Evolutionary conservation across 64 coral and sea anemone species (phyloP), one percentile per base, ranked within the genome.

Genomic region (Montipora capricornis): DNA sequence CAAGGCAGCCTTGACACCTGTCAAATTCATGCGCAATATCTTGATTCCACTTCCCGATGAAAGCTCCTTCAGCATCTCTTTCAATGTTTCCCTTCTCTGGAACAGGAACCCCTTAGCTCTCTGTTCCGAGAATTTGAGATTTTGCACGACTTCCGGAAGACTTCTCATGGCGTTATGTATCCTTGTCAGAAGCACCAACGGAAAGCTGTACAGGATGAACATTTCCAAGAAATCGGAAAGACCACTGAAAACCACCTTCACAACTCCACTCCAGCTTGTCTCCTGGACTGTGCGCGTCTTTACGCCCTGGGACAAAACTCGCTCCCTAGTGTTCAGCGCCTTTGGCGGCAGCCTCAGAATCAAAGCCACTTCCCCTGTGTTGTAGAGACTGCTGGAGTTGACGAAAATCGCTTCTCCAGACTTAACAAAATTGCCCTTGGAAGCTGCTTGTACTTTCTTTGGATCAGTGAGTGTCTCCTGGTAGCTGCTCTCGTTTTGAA

Each of bases 11-110:
- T 83, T 80, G 47, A 97, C 15, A 29, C 83, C 74, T 45, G 93
- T 94, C 24, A 97, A 74, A 17, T 91, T 81, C 82, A 97, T 91
- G 20, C 95, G 82, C 16, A 97, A 15, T 26, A 97, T 76, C 46
- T 88, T 88, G 59, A 97, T 92, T 10, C 95, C 86, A 44, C 62
- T 94, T 9, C 78, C 88, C 12, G 24, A 14, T 52, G 46, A 74
- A 3, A 94, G 37, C 2, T 91, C 51, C 15, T 22, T 70, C 16
- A 82, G 5, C 89, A 85, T 62, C 5, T 49, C 16, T 13, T 89
- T 47, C 11, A 90, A 20, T 17, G 90, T 88, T 90, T 80, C 24
- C 6, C 49, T 57, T 3, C 45, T 76, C 80, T 93, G 87, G 70
- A 96, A 96, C 19, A 93, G 76, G 15, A 85, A 96, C 3, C 11